phyloP scores from a whole-genome alignment of 2,888 invertebrate genomes.

The Glomeris marginata region DNA sequence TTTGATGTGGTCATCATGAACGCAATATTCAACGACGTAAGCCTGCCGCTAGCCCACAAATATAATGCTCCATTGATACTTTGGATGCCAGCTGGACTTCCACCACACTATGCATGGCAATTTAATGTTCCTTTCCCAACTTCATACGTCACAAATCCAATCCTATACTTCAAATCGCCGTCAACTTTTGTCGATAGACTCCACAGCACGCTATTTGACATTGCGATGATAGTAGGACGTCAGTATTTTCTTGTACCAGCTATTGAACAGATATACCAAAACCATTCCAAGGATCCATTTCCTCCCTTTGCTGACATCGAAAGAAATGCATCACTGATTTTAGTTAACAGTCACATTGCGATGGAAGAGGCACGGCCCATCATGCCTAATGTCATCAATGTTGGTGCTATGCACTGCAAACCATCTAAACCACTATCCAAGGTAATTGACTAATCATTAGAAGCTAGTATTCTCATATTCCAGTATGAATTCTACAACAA shows the following conservation, averaged over 20 bases:
- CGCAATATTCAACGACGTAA: no score
- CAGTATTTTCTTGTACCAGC: no score
- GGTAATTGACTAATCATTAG: no score
- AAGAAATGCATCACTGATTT: slow-evolving; percentile 2
- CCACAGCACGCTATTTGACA: not conserved
- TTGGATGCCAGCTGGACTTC: no score
- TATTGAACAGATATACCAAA: not conserved
- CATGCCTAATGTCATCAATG: slow-evolving; percentile 8
- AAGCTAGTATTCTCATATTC: no score
- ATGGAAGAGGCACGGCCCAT: slow-evolving; percentile 4
- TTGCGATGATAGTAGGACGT: no score
- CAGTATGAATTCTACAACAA: no score
- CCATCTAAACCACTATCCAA: slow-evolving; percentile 7
- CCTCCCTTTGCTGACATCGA: not conserved
- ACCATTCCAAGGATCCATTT: not conserved
- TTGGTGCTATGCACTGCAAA: slow-evolving; percentile 13
- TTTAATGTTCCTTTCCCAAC: slow-evolving; percentile 1
- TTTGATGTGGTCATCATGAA: no score
- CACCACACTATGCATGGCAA: not conserved
- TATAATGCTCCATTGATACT: no score
- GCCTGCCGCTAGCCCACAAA: no score
- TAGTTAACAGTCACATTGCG: slow-evolving; percentile 10
- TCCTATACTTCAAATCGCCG: not conserved
- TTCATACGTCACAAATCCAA: not conserved
- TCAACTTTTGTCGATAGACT: not conserved